Base-by-base conservation (phyloP, 2,797 vertebrate genomes). In the Protosalanx chinensis region DNA sequence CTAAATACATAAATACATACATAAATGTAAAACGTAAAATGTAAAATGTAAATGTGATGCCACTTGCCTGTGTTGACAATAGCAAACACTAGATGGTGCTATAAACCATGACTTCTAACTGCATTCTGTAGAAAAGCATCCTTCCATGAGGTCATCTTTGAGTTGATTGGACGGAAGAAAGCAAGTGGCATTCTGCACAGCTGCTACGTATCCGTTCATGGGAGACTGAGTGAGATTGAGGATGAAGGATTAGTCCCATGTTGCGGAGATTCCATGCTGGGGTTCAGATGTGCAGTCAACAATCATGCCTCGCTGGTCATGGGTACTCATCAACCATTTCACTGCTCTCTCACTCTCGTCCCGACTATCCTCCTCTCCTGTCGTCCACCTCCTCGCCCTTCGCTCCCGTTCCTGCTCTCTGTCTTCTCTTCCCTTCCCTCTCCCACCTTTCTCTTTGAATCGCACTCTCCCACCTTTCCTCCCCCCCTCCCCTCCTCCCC, bases 311-410 rank as follows among this genome's bases (percentile, higher is more conserved):
- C 80, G 37, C 33, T 63, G 67, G 66, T 67, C 74, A 71, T 76
- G 82, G 59, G 73, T 74, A 35, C 41, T 75, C 79, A 79, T 84
- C 73, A 73, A 63, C 76, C 89, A 90, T 88, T 76, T 83, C 87
- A 91, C 84, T 81, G 81, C 86, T 90, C 85, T 73, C 79, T 79
- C 79, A 78, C 81, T 80, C 68, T 85, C 80, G 78, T 89, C 65
- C 77, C 78, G 68, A 79, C 83, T 72, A 2, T 83, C 77, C 82
- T 62, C 4, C 60, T 62, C 12, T 16, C 15, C 30, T 30, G 29
- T 32, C 30, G 27, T 13, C 27, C 18, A 32, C 29, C 16, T 30
- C 33, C 15, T 37, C 76, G 66, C 73, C 66, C 65, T 64, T 81
- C 76, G 29, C 60, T 59, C 72, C 58, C 66, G n/a, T 70, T 84